A percentile compares a stretch with the other conserved stretches of the same genome.
Evolutionary conservation across 2,113 vertebrate species (phyloP).

Genomic region (Gymnogyps californianus): DNA sequence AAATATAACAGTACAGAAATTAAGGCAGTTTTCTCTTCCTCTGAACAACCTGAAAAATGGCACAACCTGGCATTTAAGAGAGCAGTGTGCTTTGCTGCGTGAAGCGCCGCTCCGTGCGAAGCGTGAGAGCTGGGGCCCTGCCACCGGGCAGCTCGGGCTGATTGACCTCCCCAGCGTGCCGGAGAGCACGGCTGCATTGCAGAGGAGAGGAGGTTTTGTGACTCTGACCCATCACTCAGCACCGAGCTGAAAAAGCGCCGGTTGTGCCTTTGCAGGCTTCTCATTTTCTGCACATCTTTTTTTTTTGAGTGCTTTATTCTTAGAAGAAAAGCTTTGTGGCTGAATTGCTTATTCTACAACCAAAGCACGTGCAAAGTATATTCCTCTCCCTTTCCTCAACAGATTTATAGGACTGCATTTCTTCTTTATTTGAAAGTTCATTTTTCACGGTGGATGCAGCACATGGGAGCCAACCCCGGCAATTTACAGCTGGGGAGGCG

Average conservation of each 20-base stretch:
- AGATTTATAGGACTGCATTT: background rate
- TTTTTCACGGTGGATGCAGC: background rate
- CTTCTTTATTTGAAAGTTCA: background rate
- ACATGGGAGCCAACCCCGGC: background rate
- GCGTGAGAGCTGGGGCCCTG: background rate
- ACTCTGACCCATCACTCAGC: background rate
- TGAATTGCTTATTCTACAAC: background rate
- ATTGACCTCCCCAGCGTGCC: rapidly evolving
- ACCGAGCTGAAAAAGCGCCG: rapidly evolving
- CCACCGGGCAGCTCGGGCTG: too few relatives aligned
- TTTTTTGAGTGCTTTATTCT: background rate
- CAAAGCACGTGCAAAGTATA: background rate
- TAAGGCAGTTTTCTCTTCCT: background rate
- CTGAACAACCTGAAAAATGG: background rate
- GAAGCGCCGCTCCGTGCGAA: background rate
- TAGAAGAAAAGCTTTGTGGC: background rate
- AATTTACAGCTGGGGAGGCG: background rate
- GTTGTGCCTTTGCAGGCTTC: background rate
- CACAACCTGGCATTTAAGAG: rapidly evolving
- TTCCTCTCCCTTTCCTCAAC: background rate
- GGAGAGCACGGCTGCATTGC: background rate
- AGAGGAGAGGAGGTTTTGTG: background rate
- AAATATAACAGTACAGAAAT: background rate
- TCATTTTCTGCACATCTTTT: background rate
- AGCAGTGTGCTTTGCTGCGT: background rate